Percentiles rank a stretch among this genome's conserved stretches.
Evolutionary conservation across 2,113 vertebrate genomes (phyloP).

Genomic region (Nycticorax nycticorax): DNA sequence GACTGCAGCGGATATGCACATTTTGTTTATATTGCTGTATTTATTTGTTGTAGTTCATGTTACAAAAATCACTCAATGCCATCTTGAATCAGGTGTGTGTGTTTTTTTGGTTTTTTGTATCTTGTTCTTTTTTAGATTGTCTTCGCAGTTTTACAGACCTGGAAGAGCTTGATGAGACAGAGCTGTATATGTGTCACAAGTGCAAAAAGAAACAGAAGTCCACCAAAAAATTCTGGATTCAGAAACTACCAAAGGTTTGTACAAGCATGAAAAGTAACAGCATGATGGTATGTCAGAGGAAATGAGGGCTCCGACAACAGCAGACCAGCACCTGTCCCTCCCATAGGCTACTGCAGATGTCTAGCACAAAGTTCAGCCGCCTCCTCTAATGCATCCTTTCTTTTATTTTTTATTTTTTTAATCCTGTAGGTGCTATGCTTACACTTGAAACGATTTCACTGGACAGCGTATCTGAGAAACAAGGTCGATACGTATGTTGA

Average conservation of each 20-base stretch:
- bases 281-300: background rate
- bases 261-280: background rate
- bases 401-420: background rate
- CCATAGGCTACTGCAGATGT: background rate
- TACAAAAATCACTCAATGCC: background rate
- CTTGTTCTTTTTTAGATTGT: conserved; percentile 81
- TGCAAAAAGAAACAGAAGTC: conserved; percentile 98
- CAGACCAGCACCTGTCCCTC: background rate
- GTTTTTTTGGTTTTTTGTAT: background rate
- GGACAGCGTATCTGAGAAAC: conserved; percentile 97
- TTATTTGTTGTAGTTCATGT: background rate
- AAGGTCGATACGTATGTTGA: conserved; percentile 97
- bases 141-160: conserved; percentile 97
- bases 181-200: conserved; percentile 97
- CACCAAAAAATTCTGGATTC: conserved; percentile 99
- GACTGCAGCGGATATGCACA: background rate
- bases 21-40: background rate
- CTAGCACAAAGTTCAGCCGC: fast-evolving
- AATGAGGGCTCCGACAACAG: background rate
- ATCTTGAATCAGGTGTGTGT: background rate
- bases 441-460: conserved; percentile 97
- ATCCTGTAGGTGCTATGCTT: conserved; percentile 91
- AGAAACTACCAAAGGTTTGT: conserved; percentile 92
- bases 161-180: conserved; percentile 96
- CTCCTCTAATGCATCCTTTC: background rate